Evolutionary conservation across 2,113 vertebrate genomes (phyloP).

Genomic region (Dipodomys ordii): DNA sequence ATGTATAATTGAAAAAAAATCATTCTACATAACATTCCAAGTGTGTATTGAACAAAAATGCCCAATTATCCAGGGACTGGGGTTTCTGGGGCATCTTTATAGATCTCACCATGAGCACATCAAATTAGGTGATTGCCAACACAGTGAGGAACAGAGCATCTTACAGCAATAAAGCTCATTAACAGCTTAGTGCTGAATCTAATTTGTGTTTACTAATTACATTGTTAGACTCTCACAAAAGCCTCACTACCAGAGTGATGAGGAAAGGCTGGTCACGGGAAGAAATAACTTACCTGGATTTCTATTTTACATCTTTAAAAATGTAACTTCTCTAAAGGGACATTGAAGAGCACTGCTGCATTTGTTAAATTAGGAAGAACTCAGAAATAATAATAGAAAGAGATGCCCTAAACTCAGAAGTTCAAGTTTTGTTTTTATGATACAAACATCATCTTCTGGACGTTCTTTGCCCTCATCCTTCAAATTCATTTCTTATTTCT

Average conservation of each 20-base stretch:
- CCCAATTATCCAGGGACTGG: constrained; percentile 37
- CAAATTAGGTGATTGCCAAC: constrained; percentile 51
- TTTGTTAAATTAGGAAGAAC: no score
- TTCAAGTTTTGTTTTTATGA: no score
- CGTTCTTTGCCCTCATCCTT: background rate
- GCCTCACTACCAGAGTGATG: background rate
- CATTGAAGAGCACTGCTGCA: background rate
- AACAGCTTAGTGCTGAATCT: constrained; percentile 41
- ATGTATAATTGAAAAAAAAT: constrained; percentile 68
- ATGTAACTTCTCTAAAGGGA: background rate
- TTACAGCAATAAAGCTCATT: constrained; percentile 61
- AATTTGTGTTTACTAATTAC: constrained; percentile 60
- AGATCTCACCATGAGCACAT: constrained; percentile 51
- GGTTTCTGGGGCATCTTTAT: constrained; percentile 43
- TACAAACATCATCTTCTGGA: background rate
- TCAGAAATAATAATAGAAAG: no score
- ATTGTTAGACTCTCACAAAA: background rate
- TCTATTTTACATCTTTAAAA: no score
- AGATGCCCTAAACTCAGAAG: no score
- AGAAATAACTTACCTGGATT: constrained; percentile 19
- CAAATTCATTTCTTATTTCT: background rate
- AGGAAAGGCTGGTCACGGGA: background rate
- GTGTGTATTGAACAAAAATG: constrained; percentile 42
- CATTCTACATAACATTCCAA: constrained; percentile 66
- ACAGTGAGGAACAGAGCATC: background rate